A percentile compares a stretch with the other conserved stretches of the same genome.
phyloP scores from a whole-genome alignment of 2,113 vertebrate species.

The Sarotherodon lohbergeri region DNA sequence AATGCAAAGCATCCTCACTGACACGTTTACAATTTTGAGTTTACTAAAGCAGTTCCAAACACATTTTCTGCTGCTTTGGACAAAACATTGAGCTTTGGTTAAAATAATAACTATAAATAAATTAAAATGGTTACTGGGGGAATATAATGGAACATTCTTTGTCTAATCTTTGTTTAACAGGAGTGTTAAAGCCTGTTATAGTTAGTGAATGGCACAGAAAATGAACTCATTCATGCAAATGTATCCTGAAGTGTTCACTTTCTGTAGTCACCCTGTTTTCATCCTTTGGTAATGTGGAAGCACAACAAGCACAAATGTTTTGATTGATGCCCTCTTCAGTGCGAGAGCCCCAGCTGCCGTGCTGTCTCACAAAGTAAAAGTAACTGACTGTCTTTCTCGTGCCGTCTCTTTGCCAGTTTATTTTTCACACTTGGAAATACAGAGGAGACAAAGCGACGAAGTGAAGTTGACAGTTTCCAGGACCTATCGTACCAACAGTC shows the following conservation, averaged over 20 bases:
- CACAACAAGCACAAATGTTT: background rate
- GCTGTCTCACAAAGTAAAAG: background rate
- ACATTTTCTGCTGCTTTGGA: background rate
- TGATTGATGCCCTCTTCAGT: background rate
- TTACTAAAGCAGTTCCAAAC: background rate
- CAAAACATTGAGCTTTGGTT: background rate
- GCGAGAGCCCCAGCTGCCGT: background rate
- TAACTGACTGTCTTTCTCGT: background rate
- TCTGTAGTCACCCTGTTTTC: background rate
- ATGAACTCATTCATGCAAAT: background rate
- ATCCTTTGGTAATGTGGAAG: background rate
- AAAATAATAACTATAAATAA: background rate
- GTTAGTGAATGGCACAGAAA: background rate
- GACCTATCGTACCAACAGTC: background rate
- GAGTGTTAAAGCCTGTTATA: background rate
- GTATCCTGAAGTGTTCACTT: background rate
- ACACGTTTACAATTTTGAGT: background rate
- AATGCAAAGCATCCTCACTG: background rate
- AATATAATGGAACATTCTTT: background rate
- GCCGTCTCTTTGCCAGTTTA: background rate
- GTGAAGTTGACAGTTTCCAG: background rate
- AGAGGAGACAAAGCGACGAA: background rate
- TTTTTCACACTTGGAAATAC: background rate
- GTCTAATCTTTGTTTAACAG: background rate
- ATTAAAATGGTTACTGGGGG: background rate